Percentiles rank a stretch among this genome's conserved stretches.
Conservation (phyloP, 2,888 invertebrate species). For the Drosophila paracracens region DNA sequence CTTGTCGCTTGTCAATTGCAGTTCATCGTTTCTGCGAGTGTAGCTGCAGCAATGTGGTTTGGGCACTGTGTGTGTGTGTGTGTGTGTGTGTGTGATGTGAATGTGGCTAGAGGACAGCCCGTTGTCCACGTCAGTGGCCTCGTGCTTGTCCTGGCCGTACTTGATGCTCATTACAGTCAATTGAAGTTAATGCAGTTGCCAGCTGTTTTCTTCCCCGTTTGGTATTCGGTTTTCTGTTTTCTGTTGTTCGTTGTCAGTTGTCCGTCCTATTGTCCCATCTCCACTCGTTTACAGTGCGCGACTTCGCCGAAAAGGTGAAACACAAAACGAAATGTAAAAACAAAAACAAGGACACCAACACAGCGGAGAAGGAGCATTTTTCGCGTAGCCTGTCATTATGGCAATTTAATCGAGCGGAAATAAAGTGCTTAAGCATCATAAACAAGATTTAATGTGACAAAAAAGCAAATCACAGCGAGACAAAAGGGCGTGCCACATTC, state of each 20-base stretch:
- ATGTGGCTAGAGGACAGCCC: conserved; percentile 17
- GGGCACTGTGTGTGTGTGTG: not conserved
- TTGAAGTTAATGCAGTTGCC: conserved; percentile 68
- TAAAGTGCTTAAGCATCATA: conserved; percentile 78
- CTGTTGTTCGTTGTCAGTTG: not conserved
- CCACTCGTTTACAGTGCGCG: not conserved
- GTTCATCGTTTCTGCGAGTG: not conserved
- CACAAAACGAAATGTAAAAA: conserved; percentile 8
- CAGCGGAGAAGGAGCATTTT: conserved; percentile 43
- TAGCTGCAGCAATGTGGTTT: conserved; percentile 2
- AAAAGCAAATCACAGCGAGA: conserved; percentile 72
- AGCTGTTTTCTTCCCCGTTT: conserved; percentile 51
- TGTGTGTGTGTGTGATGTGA: not conserved
- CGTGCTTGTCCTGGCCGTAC: conserved; percentile 31
- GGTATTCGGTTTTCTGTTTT: conserved; percentile 2
- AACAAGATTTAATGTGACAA: conserved; percentile 78
- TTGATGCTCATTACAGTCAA: conserved; percentile 71
- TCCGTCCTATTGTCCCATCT: not conserved
- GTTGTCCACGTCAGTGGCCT: conserved; percentile 27
- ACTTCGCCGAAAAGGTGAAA: conserved; percentile 18
- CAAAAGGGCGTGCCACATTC: conserved; percentile 7
- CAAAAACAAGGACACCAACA: conserved; percentile 11
- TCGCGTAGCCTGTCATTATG: conserved; percentile 65
- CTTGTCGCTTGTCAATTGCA: not conserved
- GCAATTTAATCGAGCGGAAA: conserved; percentile 80